Evolutionary conservation across 2,797 vertebrate genomes (phyloP).

Genomic region (Nasua narica): DNA sequence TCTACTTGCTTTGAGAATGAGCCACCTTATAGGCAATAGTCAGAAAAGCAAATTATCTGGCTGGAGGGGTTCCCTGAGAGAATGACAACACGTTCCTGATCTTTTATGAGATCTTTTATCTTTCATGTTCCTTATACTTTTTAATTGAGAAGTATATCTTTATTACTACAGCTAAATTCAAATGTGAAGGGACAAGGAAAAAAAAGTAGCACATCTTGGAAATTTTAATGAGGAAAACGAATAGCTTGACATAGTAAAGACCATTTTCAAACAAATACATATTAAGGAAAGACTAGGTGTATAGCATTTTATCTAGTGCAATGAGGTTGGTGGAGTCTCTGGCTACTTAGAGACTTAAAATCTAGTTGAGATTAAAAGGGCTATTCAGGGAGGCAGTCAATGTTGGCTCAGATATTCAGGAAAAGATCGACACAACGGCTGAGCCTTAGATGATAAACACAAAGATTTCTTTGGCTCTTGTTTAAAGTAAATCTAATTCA

Average conservation of each 20-base stretch:
- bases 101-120: neutral
- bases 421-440: neutral
- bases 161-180: neutral
- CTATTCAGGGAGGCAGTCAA: neutral
- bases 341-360: neutral
- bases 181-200: neutral
- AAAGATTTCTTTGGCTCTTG: neutral
- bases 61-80: neutral
- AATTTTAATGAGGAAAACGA: neutral
- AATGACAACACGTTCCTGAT: neutral
- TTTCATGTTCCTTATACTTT: neutral
- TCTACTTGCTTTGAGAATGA: neutral
- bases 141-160: neutral
- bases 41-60: neutral
- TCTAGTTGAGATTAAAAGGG: neutral
- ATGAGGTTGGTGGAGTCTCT: neutral
- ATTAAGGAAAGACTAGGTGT: neutral
- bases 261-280: neutral
- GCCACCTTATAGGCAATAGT: neutral
- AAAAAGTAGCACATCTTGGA: neutral
- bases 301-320: neutral
- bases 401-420: neutral
- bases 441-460: neutral
- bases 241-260: neutral
- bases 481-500: constrained; percentile 18